Evolutionary conservation across 2,797 vertebrate species (phyloP), one percentile per base, ranked within the genome.

Genomic region (Macroramphosus scolopax): DNA sequence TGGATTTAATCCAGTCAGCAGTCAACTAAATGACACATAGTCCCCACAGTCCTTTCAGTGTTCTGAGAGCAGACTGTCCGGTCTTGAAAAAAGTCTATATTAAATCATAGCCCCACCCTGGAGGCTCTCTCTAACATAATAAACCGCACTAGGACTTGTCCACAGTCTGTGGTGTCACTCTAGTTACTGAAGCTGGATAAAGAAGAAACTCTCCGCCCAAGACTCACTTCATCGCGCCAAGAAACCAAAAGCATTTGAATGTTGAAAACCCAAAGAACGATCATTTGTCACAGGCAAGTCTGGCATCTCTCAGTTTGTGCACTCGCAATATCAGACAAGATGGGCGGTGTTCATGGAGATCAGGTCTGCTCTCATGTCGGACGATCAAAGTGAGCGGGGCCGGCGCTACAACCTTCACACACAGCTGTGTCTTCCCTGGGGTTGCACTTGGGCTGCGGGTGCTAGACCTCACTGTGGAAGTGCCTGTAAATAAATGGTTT

Each of bases 251-350:
- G 58, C 55, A 68, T 53, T 56, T 3, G 4, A 78, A 69, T 66
- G 38, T 51, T 63, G 30, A 71, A 79, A 80, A 62, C 51, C 66
- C 48, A 76, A 75, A 68, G 62, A 56, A 30, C 22, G 59, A 73
- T 78, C 72, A 68, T 79, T 89, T 82, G 72, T 88, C 80, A 84
- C 25, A 39, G 68, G 56, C 49, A 18, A 44, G 63, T 67, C 76
- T 82, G 88, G 87, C 88, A 90, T 90, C 78, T 91, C 85, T 86
- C 83, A 82, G 86, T 88, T 89, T 87, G 77, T 79, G 64, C 71
- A 79, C 71, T 61, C 73, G 71, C 75, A 85, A 86, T 83, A 88
- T 88, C 85, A 77, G 77, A 89, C 84, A 75, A 88, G 87, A 84
- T 80, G 72, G 66, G 71, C 56, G 70, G 77, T 83, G 85, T 75